Base-by-base conservation (phyloP, 1,140 invertebrate genomes). In the Anthonomus grandis region DNA sequence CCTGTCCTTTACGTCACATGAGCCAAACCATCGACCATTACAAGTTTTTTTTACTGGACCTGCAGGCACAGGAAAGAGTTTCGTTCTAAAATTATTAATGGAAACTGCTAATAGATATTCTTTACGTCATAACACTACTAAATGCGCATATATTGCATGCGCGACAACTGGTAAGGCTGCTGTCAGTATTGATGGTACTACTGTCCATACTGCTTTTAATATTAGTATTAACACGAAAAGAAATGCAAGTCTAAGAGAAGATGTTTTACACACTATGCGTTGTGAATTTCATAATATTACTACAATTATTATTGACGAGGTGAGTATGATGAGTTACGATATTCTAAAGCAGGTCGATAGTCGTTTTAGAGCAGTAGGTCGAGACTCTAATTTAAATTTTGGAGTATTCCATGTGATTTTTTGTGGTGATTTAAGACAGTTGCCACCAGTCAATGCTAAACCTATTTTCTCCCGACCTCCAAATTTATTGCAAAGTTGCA, bases 81-180 rank as follows among this genome's bases (percentile, higher is more conserved):
- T n/a, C n/a, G n/a, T n/a, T n/a, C n/a, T 31, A 31, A 6, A 31
- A 31, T 6, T 31, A 8, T 31, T 31, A 31, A 6, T 31, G 27
- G 27, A 31, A n/a, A n/a, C n/a, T n/a, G 6, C 27, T 31, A 31
- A 31, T 31, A 31, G 27, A 31, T 31, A 31, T 31, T 31, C 27
- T n/a, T 31, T 31, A 31, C 27, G 27, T 31, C 37, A 39, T 9
- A 39, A 39, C 15, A 39, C 15, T 9, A 39, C 37, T 39, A 39
- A 39, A 39, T 39, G 37, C 37, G 37, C 37, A 39, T 39, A 39
- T 39, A 17, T 39, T 12, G 37, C 13, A 12, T 39, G 37, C 17
- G 37, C 37, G 9, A 39, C 37, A 39, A n/a, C n/a, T n/a, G n/a
- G n/a, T n/a, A n/a, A n/a, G n/a, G n/a, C n/a, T n/a, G n/a, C n/a